Evolutionary conservation across 64 coral and sea anemone genomes (phyloP).

Genomic region (Montipora foliosa): DNA sequence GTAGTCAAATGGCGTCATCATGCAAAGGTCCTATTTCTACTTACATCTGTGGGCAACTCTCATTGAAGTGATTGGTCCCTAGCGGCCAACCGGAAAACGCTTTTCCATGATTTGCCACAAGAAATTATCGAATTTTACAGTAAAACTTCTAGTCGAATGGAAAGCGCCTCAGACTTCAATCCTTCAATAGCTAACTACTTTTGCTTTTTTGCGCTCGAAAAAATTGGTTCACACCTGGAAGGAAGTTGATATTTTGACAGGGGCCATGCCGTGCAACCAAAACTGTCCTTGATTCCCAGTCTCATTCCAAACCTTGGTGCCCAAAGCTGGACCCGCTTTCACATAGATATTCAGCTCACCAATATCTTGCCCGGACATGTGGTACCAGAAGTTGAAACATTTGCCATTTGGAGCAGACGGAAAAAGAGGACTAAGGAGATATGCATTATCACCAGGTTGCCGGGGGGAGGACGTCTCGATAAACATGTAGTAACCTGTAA

Average conservation of each 20-base stretch:
- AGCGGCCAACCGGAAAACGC: too few relatives aligned
- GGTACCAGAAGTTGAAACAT: slow-evolving; percentile 96
- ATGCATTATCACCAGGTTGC: slow-evolving; percentile 72
- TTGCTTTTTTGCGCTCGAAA: too few relatives aligned
- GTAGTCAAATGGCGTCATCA: too few relatives aligned
- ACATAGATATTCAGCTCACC: slow-evolving; percentile 85
- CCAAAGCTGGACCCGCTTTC: slow-evolving; percentile 50
- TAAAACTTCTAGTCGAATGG: too few relatives aligned
- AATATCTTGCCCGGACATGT: slow-evolving; percentile 92
- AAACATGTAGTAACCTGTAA: slow-evolving; percentile 89
- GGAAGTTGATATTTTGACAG: background rate
- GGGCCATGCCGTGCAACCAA: slow-evolving; percentile 82
- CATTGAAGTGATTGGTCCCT: too few relatives aligned
- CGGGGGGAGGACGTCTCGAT: slow-evolving; percentile 91
- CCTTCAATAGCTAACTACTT: too few relatives aligned
- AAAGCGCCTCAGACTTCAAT: too few relatives aligned
- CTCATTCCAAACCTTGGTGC: slow-evolving; percentile 81
- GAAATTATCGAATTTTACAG: too few relatives aligned
- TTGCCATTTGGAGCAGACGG: slow-evolving; percentile 70
- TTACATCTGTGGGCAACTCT: too few relatives aligned
- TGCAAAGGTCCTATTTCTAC: too few relatives aligned
- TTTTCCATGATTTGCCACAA: too few relatives aligned
- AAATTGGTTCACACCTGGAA: slow-evolving; percentile 21
- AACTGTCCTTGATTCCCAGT: slow-evolving; percentile 81
- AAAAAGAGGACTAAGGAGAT: slow-evolving; percentile 70